Percentiles rank a stretch among this genome's conserved stretches.
Evolutionary conservation across 2,797 vertebrate genomes (phyloP).

Genomic region (Microctenopoma lineatum): DNA sequence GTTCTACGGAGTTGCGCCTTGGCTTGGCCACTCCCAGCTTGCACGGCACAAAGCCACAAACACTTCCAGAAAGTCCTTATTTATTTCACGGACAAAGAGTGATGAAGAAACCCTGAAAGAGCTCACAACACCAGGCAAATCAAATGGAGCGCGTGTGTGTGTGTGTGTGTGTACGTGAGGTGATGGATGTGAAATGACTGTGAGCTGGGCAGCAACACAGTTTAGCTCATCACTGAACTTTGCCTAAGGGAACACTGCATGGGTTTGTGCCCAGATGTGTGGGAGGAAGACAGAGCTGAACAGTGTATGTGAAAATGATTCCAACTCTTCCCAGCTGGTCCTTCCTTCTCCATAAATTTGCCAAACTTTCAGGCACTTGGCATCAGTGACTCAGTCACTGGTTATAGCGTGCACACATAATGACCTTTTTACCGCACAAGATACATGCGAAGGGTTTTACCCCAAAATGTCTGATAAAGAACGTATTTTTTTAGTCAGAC

Average conservation of each 20-base stretch:
- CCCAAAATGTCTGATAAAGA: slow-evolving; percentile 26
- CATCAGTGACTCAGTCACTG: slow-evolving; percentile 31
- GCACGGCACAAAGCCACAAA: slow-evolving; percentile 50
- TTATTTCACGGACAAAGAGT: slow-evolving; percentile 23
- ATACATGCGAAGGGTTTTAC: not conserved
- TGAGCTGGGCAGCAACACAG: slow-evolving; percentile 31
- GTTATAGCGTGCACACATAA: slow-evolving; percentile 26
- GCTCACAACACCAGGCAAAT: slow-evolving; percentile 54
- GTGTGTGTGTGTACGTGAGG: not conserved
- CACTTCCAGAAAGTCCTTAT: slow-evolving; percentile 54
- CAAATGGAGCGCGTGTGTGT: not conserved
- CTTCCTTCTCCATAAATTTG: slow-evolving; percentile 64
- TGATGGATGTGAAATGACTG: slow-evolving; percentile 36
- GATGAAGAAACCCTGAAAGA: slow-evolving; percentile 35
- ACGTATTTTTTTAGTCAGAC: slow-evolving; percentile 33
- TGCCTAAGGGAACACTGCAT: slow-evolving; percentile 64
- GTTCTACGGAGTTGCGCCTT: slow-evolving; percentile 46
- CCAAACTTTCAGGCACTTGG: slow-evolving; percentile 61
- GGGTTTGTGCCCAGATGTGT: slow-evolving; percentile 79
- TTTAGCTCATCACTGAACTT: slow-evolving; percentile 57
- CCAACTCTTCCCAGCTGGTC: slow-evolving; percentile 49
- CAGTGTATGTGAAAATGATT: slow-evolving; percentile 58
- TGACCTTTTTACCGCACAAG: not conserved
- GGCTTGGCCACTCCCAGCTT: slow-evolving; percentile 60
- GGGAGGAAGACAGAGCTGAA: slow-evolving; percentile 58